Base-by-base conservation (phyloP, 37 sponge, comb jelly and placozoan species). In the Eunapius fragilis region DNA sequence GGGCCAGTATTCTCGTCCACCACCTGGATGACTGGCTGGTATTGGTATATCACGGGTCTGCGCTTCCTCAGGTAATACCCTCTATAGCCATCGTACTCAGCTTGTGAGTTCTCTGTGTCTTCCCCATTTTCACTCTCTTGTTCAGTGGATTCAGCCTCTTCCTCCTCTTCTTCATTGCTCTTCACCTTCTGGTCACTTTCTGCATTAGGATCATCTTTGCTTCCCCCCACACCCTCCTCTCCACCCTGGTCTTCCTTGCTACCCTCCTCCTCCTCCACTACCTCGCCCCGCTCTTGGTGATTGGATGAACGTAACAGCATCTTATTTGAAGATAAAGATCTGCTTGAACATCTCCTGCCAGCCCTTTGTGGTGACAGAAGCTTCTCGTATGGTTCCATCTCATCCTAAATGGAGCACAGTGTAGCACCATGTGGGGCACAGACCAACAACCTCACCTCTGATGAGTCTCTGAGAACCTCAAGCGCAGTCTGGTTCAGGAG, bases 61-160 rank as follows among this genome's bases (percentile, higher is more conserved):
- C 96, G 80, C 81, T 95, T 88, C 24, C 98, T 88, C 24, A 97
- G 91, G 67, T 86, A 83, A 84, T 98, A 98, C 25, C 78, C 81
- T 76, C 73, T 80, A 10, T 41, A 81, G 25, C 76, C 94, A 67
- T 85, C 92, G 5, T 91, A 81, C 17, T 92, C 88, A 22, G 38
- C 77, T 67, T 82, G 74, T 0, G 68, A 72, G 11, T 72, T 72
- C 33, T 93, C 95, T 1, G 27, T 26, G 37, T 87, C 87, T 24
- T 87, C 84, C 12, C 23, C 83, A 58, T 74, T 80, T 31, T 84
- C 85, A 10, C 74, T 84, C 34, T 50, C 85, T 10, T 72, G 78
- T 31, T 88, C 82, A 5, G 26, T 34, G 3, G n/a, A 30, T 67
- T 88, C 89, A 34, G 84, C 92, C 2, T 72, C 79, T 22, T 89